Evolutionary conservation across 2,888 invertebrate genomes (phyloP).

Genomic region (Pinctada fucata): DNA sequence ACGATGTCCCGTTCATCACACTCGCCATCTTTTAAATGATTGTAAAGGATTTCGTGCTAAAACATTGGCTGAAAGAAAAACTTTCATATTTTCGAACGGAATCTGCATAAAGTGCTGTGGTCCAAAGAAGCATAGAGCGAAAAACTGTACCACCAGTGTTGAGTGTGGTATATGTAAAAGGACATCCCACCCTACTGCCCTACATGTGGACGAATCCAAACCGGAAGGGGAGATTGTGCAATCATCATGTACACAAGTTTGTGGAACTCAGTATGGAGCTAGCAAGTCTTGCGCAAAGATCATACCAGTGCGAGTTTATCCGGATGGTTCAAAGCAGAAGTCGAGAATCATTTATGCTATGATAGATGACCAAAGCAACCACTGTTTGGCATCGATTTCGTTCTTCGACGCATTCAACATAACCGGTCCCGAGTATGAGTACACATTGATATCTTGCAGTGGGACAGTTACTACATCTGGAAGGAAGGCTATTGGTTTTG

Average conservation of each 20-base stretch:
- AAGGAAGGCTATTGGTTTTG: slow-evolving; percentile 8
- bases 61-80: slow-evolving; percentile 1
- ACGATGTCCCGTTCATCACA: slow-evolving; percentile 18
- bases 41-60: slow-evolving; percentile 10
- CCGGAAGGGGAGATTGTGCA: not conserved
- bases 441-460: slow-evolving; percentile 17
- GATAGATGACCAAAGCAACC: slow-evolving; percentile 26
- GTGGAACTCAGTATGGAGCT: slow-evolving; percentile 15
- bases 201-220: slow-evolving; percentile 6
- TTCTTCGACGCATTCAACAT: slow-evolving; percentile 19
- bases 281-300: slow-evolving; percentile 30
- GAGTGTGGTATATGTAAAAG: slow-evolving; percentile 8
- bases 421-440: not conserved
- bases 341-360: slow-evolving; percentile 5
- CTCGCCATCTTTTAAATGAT: slow-evolving; percentile 17
- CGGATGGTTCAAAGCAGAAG: not conserved
- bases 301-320: slow-evolving; percentile 6
- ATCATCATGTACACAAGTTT: slow-evolving; percentile 21
- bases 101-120: slow-evolving; percentile 9
- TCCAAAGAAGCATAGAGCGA: slow-evolving; percentile 7
- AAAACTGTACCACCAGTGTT: slow-evolving; percentile 10
- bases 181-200: slow-evolving; percentile 9
- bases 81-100: slow-evolving; percentile 4
- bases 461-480: slow-evolving; percentile 6
- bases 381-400: slow-evolving; percentile 12